phyloP scores from a whole-genome alignment of 2,797 vertebrate species.

The Bovichtus variegatus region DNA sequence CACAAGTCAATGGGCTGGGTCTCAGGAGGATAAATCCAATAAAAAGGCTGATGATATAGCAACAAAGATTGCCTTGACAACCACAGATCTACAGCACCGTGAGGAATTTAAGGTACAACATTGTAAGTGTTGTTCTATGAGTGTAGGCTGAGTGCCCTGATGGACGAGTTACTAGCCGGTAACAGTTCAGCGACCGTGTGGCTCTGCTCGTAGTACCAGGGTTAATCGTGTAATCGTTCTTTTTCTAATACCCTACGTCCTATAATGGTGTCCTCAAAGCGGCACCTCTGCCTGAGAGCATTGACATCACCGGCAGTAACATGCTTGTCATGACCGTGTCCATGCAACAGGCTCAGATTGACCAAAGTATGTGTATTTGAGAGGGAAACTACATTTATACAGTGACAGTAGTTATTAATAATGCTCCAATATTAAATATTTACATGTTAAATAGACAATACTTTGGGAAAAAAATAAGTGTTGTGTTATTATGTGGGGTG shows the following conservation, averaged over 20 bases:
- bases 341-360: not conserved
- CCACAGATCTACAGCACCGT: not conserved
- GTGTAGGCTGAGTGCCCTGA: not conserved
- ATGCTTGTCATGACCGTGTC: too few species aligned
- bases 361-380: too few species aligned
- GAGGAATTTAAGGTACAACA: not conserved
- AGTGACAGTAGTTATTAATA: too few species aligned
- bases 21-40: not conserved
- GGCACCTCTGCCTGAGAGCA: too few species aligned
- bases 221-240: not conserved
- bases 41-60: not conserved
- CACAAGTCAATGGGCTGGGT: too few species aligned
- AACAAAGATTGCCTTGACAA: not conserved
- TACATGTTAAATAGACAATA: not conserved
- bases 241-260: not conserved
- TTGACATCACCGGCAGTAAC: not conserved
- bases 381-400: not conserved
- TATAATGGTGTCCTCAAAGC: not conserved
- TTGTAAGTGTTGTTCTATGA: not conserved
- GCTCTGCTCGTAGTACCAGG: not conserved
- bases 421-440: not conserved
- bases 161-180: not conserved
- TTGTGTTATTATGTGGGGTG: not conserved
- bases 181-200: not conserved
- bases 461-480: not conserved